Evolutionary conservation across 2,797 vertebrate genomes (phyloP), one percentile per base, ranked within the genome.

Genomic region (Semotilus atromaculatus): DNA sequence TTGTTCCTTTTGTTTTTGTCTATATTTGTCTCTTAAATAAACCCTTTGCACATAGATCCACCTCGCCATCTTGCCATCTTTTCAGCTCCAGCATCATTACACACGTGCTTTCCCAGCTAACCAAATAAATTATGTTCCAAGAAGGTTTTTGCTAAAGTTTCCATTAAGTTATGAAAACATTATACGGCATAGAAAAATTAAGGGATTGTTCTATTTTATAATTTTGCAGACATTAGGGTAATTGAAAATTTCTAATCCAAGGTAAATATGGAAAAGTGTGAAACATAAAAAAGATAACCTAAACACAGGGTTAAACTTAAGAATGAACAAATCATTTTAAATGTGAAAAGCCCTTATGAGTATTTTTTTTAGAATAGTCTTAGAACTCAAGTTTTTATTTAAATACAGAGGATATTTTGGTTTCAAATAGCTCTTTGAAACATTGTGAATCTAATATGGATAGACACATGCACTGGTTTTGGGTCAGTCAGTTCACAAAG

Each of bases 401-500:
- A 40, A 66, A 31, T 23, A 19, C 38, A n/a, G 58, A 78, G 64
- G 14, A 77, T 64, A 13, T 13, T 79, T 79, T 3, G 31, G 58
- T 31, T 43, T 64, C 26, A 64, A 23, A 79, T n/a, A 31, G 16
- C 34, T 19, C 64, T 68, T 53, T 81, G 67, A 81, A 71, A 45
- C 36, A 68, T 45, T 31, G 18, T 62, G 18, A 43, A 31, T 18
- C 19, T 80, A 45, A 67, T 2, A 34, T 48, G 29, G 21, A 9
- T 29, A 34, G 60, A 66, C 58, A 45, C 16, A 34, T 67, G 29
- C 29, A 26, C 36, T 60, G 18, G 7, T 77, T 81, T 8, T 5
- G 70, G 71, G 55, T 74, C 80, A 64, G 34, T 31, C 38, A 53
- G 79, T 84, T 85, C 73, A 79, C 48, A 74, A 67, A 79, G 68